phyloP scores from a whole-genome alignment of 2,888 invertebrate species.

The Hirtodrosophila alboralis region DNA sequence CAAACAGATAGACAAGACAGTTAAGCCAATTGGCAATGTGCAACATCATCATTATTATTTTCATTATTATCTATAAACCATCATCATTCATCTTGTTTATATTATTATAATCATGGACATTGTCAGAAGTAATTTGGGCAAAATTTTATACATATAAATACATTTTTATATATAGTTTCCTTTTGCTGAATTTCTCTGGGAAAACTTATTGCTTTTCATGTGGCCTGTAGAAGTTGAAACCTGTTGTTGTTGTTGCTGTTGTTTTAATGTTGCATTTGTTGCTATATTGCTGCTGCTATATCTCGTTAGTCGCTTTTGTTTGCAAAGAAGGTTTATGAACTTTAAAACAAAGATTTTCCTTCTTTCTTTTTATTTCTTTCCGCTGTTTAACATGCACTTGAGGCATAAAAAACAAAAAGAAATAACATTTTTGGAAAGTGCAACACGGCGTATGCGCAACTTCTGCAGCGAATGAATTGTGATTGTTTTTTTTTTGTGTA shows the following conservation, averaged over 20 bases:
- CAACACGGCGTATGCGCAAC: constrained; percentile 73
- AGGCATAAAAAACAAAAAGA: constrained; percentile 12
- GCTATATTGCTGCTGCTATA: constrained; percentile 28
- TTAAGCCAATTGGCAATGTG: constrained; percentile 39
- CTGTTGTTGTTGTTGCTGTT: constrained; percentile 33
- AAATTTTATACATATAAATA: constrained; percentile 22
- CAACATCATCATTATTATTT: constrained; percentile 14
- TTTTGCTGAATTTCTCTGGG: constrained; percentile 55
- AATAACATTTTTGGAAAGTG: constrained; percentile 60
- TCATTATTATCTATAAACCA: constrained; percentile 36
- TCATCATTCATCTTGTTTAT: constrained; percentile 45
- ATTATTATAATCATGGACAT: constrained; percentile 46
- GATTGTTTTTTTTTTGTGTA: constrained; percentile 11
- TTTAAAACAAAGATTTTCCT: constrained; percentile 76
- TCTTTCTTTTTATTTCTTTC: constrained; percentile 32
- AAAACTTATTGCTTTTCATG: constrained; percentile 56
- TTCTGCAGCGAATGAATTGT: constrained; percentile 32
- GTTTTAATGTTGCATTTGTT: constrained; percentile 48
- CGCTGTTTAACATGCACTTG: constrained; percentile 51
- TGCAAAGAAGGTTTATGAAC: constrained; percentile 78
- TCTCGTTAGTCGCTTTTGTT: constrained; percentile 53
- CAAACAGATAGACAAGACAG: constrained; percentile 10
- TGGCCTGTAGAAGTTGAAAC: constrained; percentile 48
- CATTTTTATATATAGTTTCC: constrained; percentile 5
- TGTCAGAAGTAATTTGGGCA: constrained; percentile 78